Conservation (phyloP, 2,888 invertebrate species). For the Hipparchia sbordonii region DNA sequence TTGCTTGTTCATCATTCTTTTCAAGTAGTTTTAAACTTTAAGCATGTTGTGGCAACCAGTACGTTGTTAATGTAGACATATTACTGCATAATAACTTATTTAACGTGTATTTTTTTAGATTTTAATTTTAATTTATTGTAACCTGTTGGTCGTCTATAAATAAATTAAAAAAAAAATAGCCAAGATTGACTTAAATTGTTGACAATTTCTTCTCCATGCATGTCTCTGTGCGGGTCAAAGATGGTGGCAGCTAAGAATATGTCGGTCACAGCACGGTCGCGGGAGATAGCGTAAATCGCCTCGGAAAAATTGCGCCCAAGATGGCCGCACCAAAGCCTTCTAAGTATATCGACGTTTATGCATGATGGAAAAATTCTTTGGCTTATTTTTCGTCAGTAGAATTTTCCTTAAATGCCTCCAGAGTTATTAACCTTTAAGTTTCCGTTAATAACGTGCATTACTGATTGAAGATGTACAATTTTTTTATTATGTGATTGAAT, state of each 20-base stretch:
- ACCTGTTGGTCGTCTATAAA: no score
- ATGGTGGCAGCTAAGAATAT: slow-evolving; percentile 75
- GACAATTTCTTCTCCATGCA: slow-evolving; percentile 45
- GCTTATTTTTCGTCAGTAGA: neutral
- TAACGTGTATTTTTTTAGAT: no score
- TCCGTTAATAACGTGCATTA: no score
- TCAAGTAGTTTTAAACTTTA: no score
- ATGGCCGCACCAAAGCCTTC: slow-evolving; percentile 43
- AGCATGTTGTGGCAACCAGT: no score
- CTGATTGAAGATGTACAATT: no score
- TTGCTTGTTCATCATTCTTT: no score
- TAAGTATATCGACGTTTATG: slow-evolving; percentile 31
- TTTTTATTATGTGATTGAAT: no score
- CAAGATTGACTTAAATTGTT: neutral
- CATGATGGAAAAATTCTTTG: slow-evolving; percentile 19
- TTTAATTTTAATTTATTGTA: no score
- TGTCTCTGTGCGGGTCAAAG: slow-evolving; percentile 49
- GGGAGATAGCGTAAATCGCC: slow-evolving; percentile 69
- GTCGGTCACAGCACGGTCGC: slow-evolving; percentile 76
- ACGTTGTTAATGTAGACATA: no score
- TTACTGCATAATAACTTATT: no score
- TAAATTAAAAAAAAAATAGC: no score
- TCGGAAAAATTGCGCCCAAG: slow-evolving; percentile 58
- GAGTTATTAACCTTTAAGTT: neutral
- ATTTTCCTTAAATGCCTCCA: neutral